phyloP scores from a whole-genome alignment of 2,797 vertebrate species.

The Malacoraja senta region DNA sequence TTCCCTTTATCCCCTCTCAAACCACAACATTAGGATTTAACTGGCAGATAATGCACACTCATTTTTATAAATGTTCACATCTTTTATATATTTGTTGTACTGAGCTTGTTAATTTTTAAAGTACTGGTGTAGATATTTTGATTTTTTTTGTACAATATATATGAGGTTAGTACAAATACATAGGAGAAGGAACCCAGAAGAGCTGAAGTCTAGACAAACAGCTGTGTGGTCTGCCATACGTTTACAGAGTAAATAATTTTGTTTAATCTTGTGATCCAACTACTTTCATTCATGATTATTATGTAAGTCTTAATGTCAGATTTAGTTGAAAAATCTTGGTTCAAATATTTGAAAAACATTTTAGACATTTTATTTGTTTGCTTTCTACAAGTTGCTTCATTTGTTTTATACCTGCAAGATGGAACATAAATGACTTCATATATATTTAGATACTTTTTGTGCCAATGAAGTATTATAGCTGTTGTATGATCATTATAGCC shows the following conservation, averaged over 20 bases:
- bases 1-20: not conserved
- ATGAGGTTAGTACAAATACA: not conserved
- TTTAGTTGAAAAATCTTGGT: not conserved
- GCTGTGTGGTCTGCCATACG: constrained; percentile 11
- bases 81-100: not conserved
- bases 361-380: not conserved
- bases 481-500: not conserved
- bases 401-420: not conserved
- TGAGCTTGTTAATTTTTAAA: not conserved
- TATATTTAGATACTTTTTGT: not conserved
- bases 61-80: not conserved
- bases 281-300: constrained; percentile 22
- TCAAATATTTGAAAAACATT: not conserved
- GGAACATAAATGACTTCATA: not conserved
- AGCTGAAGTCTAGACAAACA: constrained; percentile 28
- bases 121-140: not conserved
- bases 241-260: constrained; percentile 25
- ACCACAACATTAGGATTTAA: not conserved
- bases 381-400: not conserved
- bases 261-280: not conserved
- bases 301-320: not conserved
- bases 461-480: not conserved
- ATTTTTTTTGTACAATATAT: not conserved
- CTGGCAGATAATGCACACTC: not conserved
- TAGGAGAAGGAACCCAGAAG: not conserved